Evolutionary conservation across 1,140 invertebrate species (phyloP), one percentile per base, ranked within the genome.

Genomic region (Pachyrhynchus sulphureomaculatus): DNA sequence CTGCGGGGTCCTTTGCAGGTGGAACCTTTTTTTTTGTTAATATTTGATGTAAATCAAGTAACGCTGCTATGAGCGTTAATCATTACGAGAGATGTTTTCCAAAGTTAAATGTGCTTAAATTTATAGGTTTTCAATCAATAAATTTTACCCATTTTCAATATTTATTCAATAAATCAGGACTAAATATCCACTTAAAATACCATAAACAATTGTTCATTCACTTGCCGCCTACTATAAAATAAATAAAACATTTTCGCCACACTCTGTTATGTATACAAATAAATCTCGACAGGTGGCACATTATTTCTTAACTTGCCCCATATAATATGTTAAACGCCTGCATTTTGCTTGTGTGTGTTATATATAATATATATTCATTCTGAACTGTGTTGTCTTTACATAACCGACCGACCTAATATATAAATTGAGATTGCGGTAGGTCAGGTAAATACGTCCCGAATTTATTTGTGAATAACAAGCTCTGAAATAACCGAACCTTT

Each of bases 391-490:
- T 29, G 26, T 29, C 26, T 29, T 29, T 29, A 29, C 12, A 29
- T 21, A 20, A 18, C 45, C 37, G 36, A 15, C 23, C 26, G 21
- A 39, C 51, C 36, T 54, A 54, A 33, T 36, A 24, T 54, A 29
- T 29, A 21, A 29, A 54, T 20, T 44, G 18, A 33, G 20, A 45
- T 33, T 45, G 34, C 4, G 54, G 54, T 23, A 57, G 54, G 54
- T 57, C 44, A 18, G 54, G 32, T 15, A 57, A 21, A 57, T 42
- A 57, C 20, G 44, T 45, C 32, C 42, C 21, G 23, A 57, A 36
- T 57, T 36, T n/a, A 55, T 57, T 57, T 34, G 17, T 57, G 41
- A 48, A 45, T 48, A 57, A 57, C n/a, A 24, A 23, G 3, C 26
- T 21, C 18, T 26, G 13, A 26, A 42, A 54, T 54, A 39, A 54